These are phyloP conservation scores for Lucilia cuprina DNA, from an alignment of 1,140 invertebrate species.

Conservation along the genomic window DNA sequence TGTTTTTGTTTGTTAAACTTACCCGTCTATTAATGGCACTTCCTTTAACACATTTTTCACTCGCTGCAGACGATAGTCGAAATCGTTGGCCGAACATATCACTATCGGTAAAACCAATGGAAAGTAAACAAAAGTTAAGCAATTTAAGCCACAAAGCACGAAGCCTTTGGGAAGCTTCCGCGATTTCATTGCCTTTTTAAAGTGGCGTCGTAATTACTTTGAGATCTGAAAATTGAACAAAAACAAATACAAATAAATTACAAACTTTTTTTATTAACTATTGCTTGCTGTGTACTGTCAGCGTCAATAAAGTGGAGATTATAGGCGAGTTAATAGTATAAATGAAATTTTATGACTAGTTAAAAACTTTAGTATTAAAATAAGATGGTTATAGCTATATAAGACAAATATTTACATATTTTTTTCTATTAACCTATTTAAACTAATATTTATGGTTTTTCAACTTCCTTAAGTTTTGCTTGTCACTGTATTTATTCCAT, in stretches of 20 bases:
- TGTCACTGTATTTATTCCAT: not conserved
- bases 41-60: conserved; percentile 66
- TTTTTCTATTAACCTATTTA: no score
- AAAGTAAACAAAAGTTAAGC: conserved; percentile 57
- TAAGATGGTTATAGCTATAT: no score
- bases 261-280: not conserved
- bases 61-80: conserved; percentile 64
- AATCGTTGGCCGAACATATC: conserved; percentile 53
- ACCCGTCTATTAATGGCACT: conserved; percentile 68
- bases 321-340: not conserved
- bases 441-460: no score
- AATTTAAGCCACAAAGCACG: conserved; percentile 60
- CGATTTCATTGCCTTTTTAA: conserved; percentile 59
- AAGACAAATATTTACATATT: no score
- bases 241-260: not conserved
- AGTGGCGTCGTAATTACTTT: conserved; percentile 20
- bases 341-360: no score
- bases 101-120: conserved; percentile 56
- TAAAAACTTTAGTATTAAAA: no score
- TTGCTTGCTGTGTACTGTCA: not conserved
- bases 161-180: conserved; percentile 60
- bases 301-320: not conserved
- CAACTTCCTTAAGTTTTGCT: not conserved
- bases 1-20: conserved; percentile 34
- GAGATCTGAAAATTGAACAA: conserved; percentile 10